Percentiles rank a stretch among this genome's conserved stretches.
Conservation (phyloP, 2,797 vertebrate species). For the Rhabdophis nuchalis region DNA sequence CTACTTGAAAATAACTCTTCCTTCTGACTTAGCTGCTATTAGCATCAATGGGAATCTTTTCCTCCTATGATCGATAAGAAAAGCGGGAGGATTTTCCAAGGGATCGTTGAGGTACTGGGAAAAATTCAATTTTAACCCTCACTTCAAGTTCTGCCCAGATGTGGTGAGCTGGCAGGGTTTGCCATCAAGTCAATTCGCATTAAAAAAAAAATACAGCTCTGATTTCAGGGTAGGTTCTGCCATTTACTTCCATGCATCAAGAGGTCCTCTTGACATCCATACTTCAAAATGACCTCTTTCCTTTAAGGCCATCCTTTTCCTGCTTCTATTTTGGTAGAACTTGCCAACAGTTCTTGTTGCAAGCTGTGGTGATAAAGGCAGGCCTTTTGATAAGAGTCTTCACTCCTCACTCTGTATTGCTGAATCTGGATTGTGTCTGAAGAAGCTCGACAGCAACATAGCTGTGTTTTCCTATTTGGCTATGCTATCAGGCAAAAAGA, state of each 20-base stretch:
- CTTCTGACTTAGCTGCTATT: not conserved
- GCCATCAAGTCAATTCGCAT: not conserved
- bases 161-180: not conserved
- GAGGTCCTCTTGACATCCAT: not conserved
- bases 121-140: not conserved
- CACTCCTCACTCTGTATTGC: not conserved
- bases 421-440: not conserved
- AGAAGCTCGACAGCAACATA: not conserved
- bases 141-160: not conserved
- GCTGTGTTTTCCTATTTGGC: not conserved
- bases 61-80: not conserved
- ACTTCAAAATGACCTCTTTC: not conserved
- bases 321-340: not conserved
- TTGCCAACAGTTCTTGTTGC: not conserved
- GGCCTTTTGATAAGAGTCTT: not conserved
- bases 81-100: not conserved
- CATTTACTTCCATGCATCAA: not conserved
- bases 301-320: not conserved
- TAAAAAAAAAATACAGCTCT: not conserved
- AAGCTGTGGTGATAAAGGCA: not conserved
- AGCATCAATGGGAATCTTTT: not conserved
- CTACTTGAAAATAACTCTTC: not conserved
- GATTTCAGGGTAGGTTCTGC: not conserved
- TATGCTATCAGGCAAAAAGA: not conserved
- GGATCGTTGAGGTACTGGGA: not conserved